phyloP scores from a whole-genome alignment of 92 coral and sea anemone genomes.

The Actinostola sp. region DNA sequence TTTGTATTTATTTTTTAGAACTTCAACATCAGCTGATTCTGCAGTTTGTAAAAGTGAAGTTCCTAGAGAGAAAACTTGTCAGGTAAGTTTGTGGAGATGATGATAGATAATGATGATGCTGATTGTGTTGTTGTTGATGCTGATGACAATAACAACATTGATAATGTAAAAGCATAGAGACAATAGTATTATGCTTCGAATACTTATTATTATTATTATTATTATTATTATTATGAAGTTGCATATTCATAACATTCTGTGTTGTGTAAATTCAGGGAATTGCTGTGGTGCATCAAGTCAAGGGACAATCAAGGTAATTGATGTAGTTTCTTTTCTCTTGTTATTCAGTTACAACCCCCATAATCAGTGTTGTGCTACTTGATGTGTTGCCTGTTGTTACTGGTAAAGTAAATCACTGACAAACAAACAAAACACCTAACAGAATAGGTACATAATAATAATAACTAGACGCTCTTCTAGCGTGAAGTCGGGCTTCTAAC shows the following conservation, averaged over 20 bases:
- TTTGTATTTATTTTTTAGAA: background rate
- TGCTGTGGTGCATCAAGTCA: conserved; percentile 38
- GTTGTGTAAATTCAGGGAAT: conserved; percentile 17
- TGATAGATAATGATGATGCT: background rate
- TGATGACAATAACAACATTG: background rate
- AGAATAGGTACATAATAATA: too few species aligned
- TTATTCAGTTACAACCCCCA: too few species aligned
- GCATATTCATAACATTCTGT: background rate
- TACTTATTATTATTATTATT: too few species aligned
- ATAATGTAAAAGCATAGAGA: background rate
- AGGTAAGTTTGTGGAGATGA: background rate
- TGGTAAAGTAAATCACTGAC: too few species aligned
- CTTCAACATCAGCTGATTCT: background rate
- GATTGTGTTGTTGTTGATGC: background rate
- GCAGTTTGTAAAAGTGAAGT: background rate
- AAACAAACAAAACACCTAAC: too few species aligned
- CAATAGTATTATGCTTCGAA: too few species aligned
- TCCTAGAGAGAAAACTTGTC: conserved; percentile 21
- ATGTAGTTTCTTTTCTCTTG: too few species aligned
- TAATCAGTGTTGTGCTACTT: too few species aligned
- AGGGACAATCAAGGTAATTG: conserved; percentile 47
- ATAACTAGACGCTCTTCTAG: too few species aligned
- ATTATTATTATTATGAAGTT: too few species aligned
- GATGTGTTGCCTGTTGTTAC: too few species aligned
- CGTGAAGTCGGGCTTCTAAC: too few species aligned